These are phyloP conservation scores for Micromesistius poutassou DNA, from an alignment of 2,797 vertebrate species.

Conservation along the genomic window DNA sequence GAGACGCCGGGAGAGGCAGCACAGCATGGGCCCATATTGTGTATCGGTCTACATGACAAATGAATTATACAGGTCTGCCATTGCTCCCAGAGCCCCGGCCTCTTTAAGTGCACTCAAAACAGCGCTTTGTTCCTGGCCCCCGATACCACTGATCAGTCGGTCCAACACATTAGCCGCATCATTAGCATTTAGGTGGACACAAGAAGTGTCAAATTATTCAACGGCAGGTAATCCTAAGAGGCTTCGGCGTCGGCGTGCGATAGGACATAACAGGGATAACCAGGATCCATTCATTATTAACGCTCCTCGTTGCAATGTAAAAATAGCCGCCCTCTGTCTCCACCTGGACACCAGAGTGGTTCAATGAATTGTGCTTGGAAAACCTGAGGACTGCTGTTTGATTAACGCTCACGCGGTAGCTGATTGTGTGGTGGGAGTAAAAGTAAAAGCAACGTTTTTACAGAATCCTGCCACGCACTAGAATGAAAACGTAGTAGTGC, in stretches of 20 bases:
- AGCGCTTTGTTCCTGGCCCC: slow-evolving; percentile 30
- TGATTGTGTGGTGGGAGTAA: neutral
- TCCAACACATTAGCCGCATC: slow-evolving; percentile 40
- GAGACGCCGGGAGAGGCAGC: slow-evolving; percentile 2
- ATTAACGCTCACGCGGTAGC: neutral
- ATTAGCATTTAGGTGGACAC: slow-evolving; percentile 45
- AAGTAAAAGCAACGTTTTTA: neutral
- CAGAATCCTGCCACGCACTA: neutral
- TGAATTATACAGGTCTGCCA: slow-evolving; percentile 57
- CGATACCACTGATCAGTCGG: slow-evolving; percentile 50
- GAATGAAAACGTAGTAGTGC: neutral
- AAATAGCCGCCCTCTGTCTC: neutral
- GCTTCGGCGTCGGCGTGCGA: neutral
- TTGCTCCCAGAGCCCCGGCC: slow-evolving; percentile 47
- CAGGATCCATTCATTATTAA: neutral
- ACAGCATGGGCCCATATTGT: slow-evolving; percentile 45
- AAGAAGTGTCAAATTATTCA: slow-evolving; percentile 35
- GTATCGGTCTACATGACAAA: slow-evolving; percentile 62
- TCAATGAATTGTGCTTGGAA: neutral
- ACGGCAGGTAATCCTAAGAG: slow-evolving; percentile 40
- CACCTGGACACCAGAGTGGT: neutral
- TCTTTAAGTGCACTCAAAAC: slow-evolving; percentile 42
- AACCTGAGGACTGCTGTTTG: neutral
- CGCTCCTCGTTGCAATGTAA: neutral
- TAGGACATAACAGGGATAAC: neutral